Evolutionary conservation across 2,888 invertebrate genomes (phyloP).

Genomic region (Drosophila paracracens): DNA sequence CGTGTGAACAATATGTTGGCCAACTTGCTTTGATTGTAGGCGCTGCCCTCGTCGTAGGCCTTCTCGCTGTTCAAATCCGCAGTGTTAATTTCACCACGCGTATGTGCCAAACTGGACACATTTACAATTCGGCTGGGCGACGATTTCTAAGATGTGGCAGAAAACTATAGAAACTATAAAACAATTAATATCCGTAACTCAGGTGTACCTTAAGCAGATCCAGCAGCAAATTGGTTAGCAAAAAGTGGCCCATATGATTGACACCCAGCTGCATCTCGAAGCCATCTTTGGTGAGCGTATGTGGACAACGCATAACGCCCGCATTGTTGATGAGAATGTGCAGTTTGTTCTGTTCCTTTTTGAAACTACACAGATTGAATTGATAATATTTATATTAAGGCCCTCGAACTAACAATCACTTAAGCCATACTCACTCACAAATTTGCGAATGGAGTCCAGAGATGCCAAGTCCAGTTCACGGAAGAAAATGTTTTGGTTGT

Average conservation of each 20-base stretch:
- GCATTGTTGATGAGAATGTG: conserved; percentile 91
- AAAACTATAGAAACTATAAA: no score
- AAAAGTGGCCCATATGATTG: conserved; percentile 89
- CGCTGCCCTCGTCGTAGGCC: conserved; percentile 85
- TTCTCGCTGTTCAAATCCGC: conserved; percentile 91
- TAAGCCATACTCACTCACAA: conserved; percentile 33
- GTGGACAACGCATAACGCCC: conserved; percentile 89
- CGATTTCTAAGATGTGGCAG: conserved; percentile 82
- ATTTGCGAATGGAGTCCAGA: conserved; percentile 86
- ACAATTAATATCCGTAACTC: background rate
- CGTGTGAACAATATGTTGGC: conserved; percentile 92
- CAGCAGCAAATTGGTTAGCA: conserved; percentile 87
- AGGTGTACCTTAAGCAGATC: conserved; percentile 85
- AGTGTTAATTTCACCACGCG: conserved; percentile 84
- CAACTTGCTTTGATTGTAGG: conserved; percentile 92
- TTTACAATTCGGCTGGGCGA: conserved; percentile 87
- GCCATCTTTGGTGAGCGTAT: conserved; percentile 87
- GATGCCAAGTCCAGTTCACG: conserved; percentile 86
- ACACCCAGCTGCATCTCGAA: conserved; percentile 89
- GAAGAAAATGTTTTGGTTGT: conserved; percentile 90
- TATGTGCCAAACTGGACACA: conserved; percentile 87
- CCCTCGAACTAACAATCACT: accelerated
- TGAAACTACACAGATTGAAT: conserved; percentile 36
- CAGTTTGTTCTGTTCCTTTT: conserved; percentile 85
- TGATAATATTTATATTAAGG: background rate